phyloP scores from a whole-genome alignment of 2,888 invertebrate genomes.

The Achlya flavicornis region DNA sequence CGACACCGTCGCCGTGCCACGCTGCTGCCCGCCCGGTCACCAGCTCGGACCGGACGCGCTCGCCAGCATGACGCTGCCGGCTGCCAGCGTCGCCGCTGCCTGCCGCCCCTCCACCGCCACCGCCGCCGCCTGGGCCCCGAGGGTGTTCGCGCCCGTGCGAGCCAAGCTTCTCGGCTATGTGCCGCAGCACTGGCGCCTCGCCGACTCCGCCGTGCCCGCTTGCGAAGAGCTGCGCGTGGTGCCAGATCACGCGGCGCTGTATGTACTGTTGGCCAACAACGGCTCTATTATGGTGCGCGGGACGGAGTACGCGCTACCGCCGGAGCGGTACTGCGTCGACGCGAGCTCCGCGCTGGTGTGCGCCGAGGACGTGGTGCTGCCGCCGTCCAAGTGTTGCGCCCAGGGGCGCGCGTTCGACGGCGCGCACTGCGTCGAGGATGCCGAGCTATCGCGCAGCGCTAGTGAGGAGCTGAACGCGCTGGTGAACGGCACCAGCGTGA shows the following conservation, averaged over 20 bases:
- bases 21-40: conserved; percentile 54
- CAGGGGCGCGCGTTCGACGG: conserved; percentile 85
- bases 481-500: conserved; percentile 64
- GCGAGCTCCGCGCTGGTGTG: conserved; percentile 86
- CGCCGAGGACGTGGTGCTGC: conserved; percentile 62
- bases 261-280: conserved; percentile 85
- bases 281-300: conserved; percentile 85
- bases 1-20: conserved; percentile 57
- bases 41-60: conserved; percentile 56
- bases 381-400: conserved; percentile 88
- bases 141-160: conserved; percentile 82
- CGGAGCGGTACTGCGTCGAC: conserved; percentile 88
- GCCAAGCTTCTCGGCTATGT: conserved; percentile 61
- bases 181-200: conserved; percentile 79
- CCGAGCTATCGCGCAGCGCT: conserved; percentile 55
- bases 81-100: conserved; percentile 77
- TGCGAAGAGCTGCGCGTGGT: conserved; percentile 58
- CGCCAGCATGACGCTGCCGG: conserved; percentile 49
- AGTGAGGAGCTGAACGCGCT: conserved; percentile 57
- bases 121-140: conserved; percentile 79
- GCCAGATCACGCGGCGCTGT: conserved; percentile 68
- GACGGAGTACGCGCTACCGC: conserved; percentile 66
- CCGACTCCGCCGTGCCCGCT: conserved; percentile 64
- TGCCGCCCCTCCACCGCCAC: conserved; percentile 67
- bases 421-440: conserved; percentile 72